These are phyloP conservation scores for Platynereis dumerilii DNA, from an alignment of 2,888 invertebrate species.

Conservation along the genomic window DNA sequence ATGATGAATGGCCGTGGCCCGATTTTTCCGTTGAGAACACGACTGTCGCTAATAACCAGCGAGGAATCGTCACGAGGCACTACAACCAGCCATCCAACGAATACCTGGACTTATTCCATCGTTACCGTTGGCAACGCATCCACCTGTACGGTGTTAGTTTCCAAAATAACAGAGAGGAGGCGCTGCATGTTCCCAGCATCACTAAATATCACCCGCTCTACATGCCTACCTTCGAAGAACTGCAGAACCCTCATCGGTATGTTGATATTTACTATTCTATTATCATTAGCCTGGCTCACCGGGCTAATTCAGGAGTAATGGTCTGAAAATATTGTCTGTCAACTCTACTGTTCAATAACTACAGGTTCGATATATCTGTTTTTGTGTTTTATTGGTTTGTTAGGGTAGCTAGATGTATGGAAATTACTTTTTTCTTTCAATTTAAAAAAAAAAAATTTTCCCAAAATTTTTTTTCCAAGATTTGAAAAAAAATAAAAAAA, in stretches of 20 bases:
- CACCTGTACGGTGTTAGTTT: constrained; percentile 45
- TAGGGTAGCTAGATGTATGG: too few species aligned
- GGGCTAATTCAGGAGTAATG: too few species aligned
- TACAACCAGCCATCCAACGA: constrained; percentile 62
- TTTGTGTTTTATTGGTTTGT: too few species aligned
- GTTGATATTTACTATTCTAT: background rate
- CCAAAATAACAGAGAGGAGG: constrained; percentile 48
- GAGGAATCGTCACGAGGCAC: constrained; percentile 58
- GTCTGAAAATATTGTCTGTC: too few species aligned
- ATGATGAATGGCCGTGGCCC: constrained; percentile 39
- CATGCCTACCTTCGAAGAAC: constrained; percentile 58
- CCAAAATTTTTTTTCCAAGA: too few species aligned
- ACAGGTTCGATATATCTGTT: too few species aligned
- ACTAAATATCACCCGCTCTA: constrained; percentile 60
- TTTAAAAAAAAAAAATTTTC: too few species aligned
- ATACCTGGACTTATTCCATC: constrained; percentile 56
- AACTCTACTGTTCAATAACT: too few species aligned
- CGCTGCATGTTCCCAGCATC: constrained; percentile 60
- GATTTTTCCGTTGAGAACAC: constrained; percentile 35
- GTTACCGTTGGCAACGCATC: constrained; percentile 53
- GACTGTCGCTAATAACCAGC: constrained; percentile 40
- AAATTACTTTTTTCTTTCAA: too few species aligned
- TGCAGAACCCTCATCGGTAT: constrained; percentile 36
- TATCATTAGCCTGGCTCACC: too few species aligned
- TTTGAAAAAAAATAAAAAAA: too few species aligned